Percentiles rank a stretch among this genome's conserved stretches.
phyloP scores from a whole-genome alignment of 2,113 vertebrate species.

The Forbesichthys agassizii region DNA sequence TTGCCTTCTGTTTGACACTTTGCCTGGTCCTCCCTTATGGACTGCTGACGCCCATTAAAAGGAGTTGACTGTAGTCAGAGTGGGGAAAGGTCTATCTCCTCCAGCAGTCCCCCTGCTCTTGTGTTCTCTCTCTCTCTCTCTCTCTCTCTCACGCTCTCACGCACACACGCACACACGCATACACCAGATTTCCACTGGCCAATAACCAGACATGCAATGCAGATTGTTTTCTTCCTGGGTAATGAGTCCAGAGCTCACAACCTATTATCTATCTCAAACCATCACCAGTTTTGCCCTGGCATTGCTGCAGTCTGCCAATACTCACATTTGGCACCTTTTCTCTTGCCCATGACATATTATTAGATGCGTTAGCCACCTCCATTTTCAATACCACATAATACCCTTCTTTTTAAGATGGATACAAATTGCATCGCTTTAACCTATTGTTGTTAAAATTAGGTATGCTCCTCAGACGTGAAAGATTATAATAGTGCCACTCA shows the following conservation, averaged over 20 bases:
- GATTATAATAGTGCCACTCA: slow-evolving; percentile 56
- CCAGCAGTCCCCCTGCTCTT: slow-evolving; percentile 8
- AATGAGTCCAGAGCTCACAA: slow-evolving; percentile 59
- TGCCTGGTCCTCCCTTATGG: slow-evolving; percentile 29
- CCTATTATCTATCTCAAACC: slow-evolving; percentile 49
- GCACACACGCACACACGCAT: slow-evolving; percentile 4
- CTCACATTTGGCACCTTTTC: slow-evolving; percentile 4
- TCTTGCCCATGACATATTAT: slow-evolving; percentile 10
- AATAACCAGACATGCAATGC: slow-evolving; percentile 52
- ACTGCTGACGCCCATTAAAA: slow-evolving; percentile 28
- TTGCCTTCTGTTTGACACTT: background rate
- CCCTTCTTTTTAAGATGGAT: slow-evolving; percentile 25
- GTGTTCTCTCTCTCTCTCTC: background rate
- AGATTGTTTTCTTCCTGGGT: slow-evolving; percentile 57
- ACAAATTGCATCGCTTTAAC: slow-evolving; percentile 62
- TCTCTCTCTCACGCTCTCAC: background rate
- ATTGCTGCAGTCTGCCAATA: slow-evolving; percentile 31
- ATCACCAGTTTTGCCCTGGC: slow-evolving; percentile 41
- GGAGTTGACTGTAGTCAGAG: slow-evolving; percentile 24
- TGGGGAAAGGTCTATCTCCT: slow-evolving; percentile 15
- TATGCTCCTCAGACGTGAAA: slow-evolving; percentile 54
- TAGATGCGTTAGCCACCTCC: background rate
- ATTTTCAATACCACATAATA: slow-evolving; percentile 31
- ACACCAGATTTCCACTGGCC: slow-evolving; percentile 41
- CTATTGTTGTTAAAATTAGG: slow-evolving; percentile 66